Evolutionary conservation across 2,113 vertebrate species (phyloP).

Genomic region (Chiloscyllium plagiosum): DNA sequence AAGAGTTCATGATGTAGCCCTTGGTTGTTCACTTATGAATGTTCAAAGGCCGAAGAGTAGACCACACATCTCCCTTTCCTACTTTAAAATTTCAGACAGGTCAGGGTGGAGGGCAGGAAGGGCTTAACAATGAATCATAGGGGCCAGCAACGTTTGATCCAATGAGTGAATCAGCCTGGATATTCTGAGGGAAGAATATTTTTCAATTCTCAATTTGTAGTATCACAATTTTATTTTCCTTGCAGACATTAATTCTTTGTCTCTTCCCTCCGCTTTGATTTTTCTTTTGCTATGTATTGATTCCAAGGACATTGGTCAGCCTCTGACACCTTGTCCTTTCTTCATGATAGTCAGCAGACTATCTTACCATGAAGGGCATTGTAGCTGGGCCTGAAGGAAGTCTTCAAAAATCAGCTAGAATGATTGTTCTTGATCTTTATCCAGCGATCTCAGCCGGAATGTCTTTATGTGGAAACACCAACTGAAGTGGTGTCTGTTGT

Average conservation of each 20-base stretch:
- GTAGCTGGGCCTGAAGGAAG: neutral
- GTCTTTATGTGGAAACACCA: neutral
- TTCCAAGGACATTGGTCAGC: neutral
- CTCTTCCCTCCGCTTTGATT: neutral
- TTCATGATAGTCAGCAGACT: neutral
- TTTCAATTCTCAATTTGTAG: neutral
- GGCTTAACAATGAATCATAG: neutral
- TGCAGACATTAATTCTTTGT: neutral
- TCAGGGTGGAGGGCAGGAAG: neutral
- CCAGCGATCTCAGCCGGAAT: neutral
- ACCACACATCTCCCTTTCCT: neutral
- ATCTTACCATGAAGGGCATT: neutral
- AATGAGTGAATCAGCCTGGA: neutral
- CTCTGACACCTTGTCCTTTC: neutral
- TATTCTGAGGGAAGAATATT: neutral
- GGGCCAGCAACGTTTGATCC: neutral
- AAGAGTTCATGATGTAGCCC: neutral
- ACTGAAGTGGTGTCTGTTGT: neutral
- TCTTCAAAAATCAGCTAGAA: neutral
- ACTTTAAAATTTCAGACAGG: neutral
- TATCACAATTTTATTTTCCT: neutral
- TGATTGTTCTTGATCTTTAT: slow-evolving; percentile 8
- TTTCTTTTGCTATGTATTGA: neutral
- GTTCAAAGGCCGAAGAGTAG: neutral
- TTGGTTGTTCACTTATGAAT: neutral